phyloP scores from a whole-genome alignment of 1,140 invertebrate genomes.

The Drosophila nigromelanica region DNA sequence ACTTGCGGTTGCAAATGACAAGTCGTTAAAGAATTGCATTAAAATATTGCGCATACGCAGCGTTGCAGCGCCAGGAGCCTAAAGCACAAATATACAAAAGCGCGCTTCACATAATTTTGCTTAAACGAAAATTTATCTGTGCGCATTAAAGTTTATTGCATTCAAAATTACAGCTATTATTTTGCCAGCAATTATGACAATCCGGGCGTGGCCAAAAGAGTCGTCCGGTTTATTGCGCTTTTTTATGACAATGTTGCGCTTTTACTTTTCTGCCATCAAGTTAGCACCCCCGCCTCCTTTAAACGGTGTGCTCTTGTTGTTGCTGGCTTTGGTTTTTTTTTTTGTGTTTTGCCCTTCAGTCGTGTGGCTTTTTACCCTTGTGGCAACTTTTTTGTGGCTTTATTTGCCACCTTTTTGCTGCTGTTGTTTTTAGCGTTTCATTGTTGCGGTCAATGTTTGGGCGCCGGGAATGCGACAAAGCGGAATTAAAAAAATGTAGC shows the following conservation, averaged over 20 bases:
- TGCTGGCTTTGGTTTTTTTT: slow-evolving; percentile 22
- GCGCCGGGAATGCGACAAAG: slow-evolving; percentile 26
- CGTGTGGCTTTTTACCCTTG: slow-evolving; percentile 62
- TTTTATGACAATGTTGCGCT: slow-evolving; percentile 67
- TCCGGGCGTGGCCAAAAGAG: slow-evolving; percentile 15
- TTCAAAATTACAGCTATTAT: slow-evolving; percentile 79
- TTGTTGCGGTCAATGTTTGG: slow-evolving; percentile 51
- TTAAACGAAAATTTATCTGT: slow-evolving; percentile 80
- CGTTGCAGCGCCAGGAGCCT: slow-evolving; percentile 25
- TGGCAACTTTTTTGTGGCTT: slow-evolving; percentile 48
- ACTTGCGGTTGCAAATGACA: slow-evolving; percentile 31
- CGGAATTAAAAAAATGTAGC: slow-evolving; percentile 41
- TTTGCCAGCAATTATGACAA: slow-evolving; percentile 68
- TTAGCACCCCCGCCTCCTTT: slow-evolving; percentile 24
- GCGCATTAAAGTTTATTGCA: slow-evolving; percentile 75
- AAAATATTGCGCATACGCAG: slow-evolving; percentile 74
- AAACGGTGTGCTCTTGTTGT: slow-evolving; percentile 36
- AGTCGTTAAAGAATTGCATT: slow-evolving; percentile 68
- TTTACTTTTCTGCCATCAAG: slow-evolving; percentile 29
- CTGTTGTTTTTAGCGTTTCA: slow-evolving; percentile 41
- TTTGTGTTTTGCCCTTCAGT: slow-evolving; percentile 68
- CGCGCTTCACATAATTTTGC: slow-evolving; percentile 42
- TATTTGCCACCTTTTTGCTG: slow-evolving; percentile 35
- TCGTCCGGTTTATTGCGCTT: slow-evolving; percentile 63
- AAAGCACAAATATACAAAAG: slow-evolving; percentile 16